These are phyloP conservation scores for Cheumatopsyche charites DNA, from an alignment of 1,140 invertebrate species.

Conservation along the genomic window DNA sequence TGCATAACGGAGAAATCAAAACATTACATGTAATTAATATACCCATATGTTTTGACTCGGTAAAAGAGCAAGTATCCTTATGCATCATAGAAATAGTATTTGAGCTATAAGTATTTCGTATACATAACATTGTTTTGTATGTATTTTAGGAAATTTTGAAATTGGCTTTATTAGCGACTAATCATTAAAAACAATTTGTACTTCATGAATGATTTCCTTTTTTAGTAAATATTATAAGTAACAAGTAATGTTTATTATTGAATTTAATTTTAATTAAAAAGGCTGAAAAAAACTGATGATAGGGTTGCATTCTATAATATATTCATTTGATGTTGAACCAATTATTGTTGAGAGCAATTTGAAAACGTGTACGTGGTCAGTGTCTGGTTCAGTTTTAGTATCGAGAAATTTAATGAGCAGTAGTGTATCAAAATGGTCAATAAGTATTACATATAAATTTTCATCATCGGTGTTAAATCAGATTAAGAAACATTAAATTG, in stretches of 20 bases:
- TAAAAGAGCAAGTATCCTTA: slow-evolving; percentile 37
- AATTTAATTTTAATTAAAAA: slow-evolving; percentile 15
- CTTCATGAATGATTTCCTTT: no score
- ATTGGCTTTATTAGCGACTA: slow-evolving; percentile 39
- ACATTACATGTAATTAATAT: slow-evolving; percentile 33
- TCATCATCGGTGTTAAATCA: no score
- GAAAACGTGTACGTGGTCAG: no score
- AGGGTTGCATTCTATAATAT: neutral
- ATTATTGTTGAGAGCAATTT: slow-evolving; percentile 1
- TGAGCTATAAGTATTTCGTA: slow-evolving; percentile 37
- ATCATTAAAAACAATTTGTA: no score
- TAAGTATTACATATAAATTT: no score
- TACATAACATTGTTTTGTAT: slow-evolving; percentile 24
- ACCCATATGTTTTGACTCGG: slow-evolving; percentile 39
- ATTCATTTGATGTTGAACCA: neutral
- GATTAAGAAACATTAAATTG: no score
- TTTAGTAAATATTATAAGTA: no score
- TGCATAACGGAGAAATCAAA: slow-evolving; percentile 41
- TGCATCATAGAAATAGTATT: slow-evolving; percentile 46
- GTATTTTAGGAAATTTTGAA: slow-evolving; percentile 37
- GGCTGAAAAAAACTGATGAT: slow-evolving; percentile 10
- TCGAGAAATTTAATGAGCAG: no score
- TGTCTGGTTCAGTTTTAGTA: no score
- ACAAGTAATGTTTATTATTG: neutral
- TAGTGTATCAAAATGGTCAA: no score